Conservation (phyloP, 2,113 vertebrate species). For the Ictalurus furcatus region DNA sequence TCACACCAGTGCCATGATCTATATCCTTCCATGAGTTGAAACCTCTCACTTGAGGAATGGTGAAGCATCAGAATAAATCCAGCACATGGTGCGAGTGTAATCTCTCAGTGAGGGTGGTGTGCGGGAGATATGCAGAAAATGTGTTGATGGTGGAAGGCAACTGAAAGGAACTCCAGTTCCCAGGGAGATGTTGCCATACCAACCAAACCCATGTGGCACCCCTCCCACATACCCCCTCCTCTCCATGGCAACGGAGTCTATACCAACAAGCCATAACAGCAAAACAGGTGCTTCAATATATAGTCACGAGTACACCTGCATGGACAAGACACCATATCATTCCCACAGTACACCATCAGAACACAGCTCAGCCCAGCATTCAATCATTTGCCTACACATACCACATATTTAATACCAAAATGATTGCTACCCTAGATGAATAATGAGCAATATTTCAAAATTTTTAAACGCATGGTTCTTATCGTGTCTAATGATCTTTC, state of each 20-base stretch:
- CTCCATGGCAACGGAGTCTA: constrained; percentile 58
- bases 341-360: background rate
- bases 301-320: constrained; percentile 9
- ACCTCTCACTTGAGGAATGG: background rate
- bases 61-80: background rate
- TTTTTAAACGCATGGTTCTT: background rate
- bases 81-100: background rate
- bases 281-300: constrained; percentile 52
- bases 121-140: background rate
- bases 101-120: background rate
- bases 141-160: constrained; percentile 10
- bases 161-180: constrained; percentile 49
- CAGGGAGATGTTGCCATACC: constrained; percentile 59
- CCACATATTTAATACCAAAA: background rate
- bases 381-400: background rate
- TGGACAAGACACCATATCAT: constrained; percentile 28
- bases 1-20: too few species aligned
- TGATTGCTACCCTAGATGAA: background rate
- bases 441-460: background rate
- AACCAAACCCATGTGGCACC: constrained; percentile 51
- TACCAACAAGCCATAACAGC: constrained; percentile 40
- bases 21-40: background rate
- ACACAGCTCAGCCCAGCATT: background rate
- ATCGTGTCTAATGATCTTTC: background rate
- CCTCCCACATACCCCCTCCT: background rate